Evolutionary conservation across 2,113 vertebrate species (phyloP).

Genomic region (Periophthalmus modestus): DNA sequence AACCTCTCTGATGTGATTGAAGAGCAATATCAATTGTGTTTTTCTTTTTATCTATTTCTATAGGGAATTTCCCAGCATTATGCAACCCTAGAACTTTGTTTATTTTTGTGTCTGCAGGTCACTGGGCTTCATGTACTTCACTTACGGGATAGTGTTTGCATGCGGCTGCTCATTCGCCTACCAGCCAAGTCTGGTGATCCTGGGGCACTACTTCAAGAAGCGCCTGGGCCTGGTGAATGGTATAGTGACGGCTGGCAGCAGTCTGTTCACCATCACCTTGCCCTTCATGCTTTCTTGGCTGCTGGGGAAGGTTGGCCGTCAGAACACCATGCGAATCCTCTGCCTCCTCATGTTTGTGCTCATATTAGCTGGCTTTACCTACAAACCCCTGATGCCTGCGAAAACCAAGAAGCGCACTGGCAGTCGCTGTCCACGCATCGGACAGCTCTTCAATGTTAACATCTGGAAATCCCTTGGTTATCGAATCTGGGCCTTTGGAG

Average conservation of each 20-base stretch:
- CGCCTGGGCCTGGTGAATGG: constrained; percentile 95
- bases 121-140: constrained; percentile 89
- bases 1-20: not conserved
- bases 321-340: constrained; percentile 83
- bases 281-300: constrained; percentile 82
- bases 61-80: not conserved
- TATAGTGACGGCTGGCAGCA: constrained; percentile 95
- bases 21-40: not conserved
- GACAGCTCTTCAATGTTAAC: constrained; percentile 85
- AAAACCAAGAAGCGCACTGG: constrained; percentile 60
- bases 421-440: constrained; percentile 61
- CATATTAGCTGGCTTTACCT: constrained; percentile 90
- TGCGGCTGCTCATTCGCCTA: constrained; percentile 96
- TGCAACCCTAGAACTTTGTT: not conserved
- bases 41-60: not conserved
- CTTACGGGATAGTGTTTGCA: constrained; percentile 93
- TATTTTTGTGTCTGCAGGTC: constrained; percentile 72
- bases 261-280: constrained; percentile 88
- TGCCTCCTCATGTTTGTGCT: constrained; percentile 88
- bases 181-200: constrained; percentile 95
- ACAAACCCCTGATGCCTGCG: constrained; percentile 80
- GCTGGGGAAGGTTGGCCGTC: constrained; percentile 69
- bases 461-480: constrained; percentile 91
- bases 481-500: constrained; percentile 91
- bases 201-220: constrained; percentile 96